Conservation (phyloP, 2,888 invertebrate genomes). For the Automeris io region DNA sequence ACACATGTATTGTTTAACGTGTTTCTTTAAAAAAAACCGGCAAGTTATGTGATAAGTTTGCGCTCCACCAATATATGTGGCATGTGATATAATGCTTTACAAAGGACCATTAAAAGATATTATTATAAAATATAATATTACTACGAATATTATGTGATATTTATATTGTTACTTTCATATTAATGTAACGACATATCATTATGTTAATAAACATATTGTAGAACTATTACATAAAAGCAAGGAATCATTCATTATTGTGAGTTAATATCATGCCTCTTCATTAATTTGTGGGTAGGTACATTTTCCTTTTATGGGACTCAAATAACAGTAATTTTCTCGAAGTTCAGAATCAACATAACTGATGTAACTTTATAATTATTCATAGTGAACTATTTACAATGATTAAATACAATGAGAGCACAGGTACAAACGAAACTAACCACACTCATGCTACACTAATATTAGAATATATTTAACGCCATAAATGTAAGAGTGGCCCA, state of each 20-base stretch:
- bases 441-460: too few species aligned
- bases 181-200: slow-evolving; percentile 71
- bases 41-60: neutral
- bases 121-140: slow-evolving; percentile 47
- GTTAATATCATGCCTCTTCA: neutral
- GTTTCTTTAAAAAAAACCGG: neutral
- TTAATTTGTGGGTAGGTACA: neutral
- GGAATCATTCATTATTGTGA: slow-evolving; percentile 11
- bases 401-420: too few species aligned
- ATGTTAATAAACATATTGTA: slow-evolving; percentile 54
- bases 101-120: slow-evolving; percentile 66
- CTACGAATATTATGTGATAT: slow-evolving; percentile 74
- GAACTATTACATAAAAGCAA: slow-evolving; percentile 27
- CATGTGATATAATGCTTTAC: slow-evolving; percentile 43
- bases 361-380: too few species aligned
- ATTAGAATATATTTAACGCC: too few species aligned
- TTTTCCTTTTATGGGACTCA: too few species aligned
- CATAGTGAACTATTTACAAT: too few species aligned
- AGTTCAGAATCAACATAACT: too few species aligned
- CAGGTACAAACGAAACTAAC: too few species aligned
- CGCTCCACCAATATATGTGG: slow-evolving; percentile 29
- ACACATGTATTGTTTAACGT: too few species aligned
- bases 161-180: slow-evolving; percentile 67
- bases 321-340: too few species aligned
- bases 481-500: too few species aligned